These are phyloP conservation scores for Epinephelus awoara DNA, from an alignment of 2,797 vertebrate species.

Conservation along the genomic window DNA sequence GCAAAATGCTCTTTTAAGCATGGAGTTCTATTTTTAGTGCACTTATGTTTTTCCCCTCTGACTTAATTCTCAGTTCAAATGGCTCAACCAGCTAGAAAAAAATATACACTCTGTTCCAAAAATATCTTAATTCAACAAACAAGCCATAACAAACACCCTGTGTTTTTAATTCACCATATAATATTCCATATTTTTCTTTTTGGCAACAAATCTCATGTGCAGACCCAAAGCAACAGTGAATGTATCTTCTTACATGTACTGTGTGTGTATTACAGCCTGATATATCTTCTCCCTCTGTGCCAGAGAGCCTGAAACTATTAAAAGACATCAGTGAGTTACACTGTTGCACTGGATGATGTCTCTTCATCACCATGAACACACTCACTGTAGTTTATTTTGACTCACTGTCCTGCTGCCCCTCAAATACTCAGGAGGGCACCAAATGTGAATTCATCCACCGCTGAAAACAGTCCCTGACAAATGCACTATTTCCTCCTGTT, in stretches of 20 bases:
- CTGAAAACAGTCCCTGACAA: too few species aligned
- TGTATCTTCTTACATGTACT: too few species aligned
- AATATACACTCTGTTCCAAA: constrained; percentile 46
- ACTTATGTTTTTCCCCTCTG: neutral
- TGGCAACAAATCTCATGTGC: neutral
- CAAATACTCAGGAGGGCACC: too few species aligned
- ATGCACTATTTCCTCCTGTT: too few species aligned
- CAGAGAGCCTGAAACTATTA: too few species aligned
- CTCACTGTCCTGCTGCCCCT: too few species aligned
- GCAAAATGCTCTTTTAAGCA: neutral
- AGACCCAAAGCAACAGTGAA: neutral
- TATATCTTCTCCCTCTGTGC: neutral
- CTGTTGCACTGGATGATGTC: too few species aligned
- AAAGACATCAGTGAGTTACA: too few species aligned
- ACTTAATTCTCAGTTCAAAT: neutral
- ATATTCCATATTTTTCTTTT: neutral
- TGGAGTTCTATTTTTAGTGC: constrained; percentile 1
- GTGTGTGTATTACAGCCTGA: neutral
- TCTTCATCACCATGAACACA: too few species aligned
- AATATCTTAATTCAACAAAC: constrained; percentile 33
- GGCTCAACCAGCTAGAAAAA: constrained; percentile 29
- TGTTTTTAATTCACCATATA: neutral
- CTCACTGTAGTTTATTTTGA: too few species aligned
- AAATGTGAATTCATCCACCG: too few species aligned
- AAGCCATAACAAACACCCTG: neutral